A percentile compares a stretch with the other conserved stretches of the same genome.
Evolutionary conservation across 2,113 vertebrate species (phyloP).

Genomic region (Thalassarche chlororhynchos): DNA sequence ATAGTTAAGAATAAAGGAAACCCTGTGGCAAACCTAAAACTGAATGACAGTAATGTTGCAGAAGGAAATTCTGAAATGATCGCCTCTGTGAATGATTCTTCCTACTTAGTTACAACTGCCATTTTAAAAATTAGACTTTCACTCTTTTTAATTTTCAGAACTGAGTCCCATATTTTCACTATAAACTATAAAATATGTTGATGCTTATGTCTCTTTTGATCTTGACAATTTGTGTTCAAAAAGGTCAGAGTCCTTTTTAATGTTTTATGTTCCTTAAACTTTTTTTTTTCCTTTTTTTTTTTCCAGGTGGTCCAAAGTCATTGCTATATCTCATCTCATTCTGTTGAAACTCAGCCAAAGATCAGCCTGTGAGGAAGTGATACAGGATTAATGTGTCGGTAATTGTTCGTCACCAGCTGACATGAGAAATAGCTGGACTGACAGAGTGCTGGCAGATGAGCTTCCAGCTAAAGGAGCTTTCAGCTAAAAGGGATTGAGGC

Average conservation of each 20-base stretch:
- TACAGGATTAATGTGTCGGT: constrained; percentile 56
- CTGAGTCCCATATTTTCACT: not conserved
- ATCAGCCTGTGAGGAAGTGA: constrained; percentile 19
- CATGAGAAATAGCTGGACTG: constrained; percentile 48
- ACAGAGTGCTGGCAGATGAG: constrained; percentile 3
- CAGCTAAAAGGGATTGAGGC: constrained; percentile 37
- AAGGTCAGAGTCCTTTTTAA: not conserved
- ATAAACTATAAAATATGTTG: not conserved
- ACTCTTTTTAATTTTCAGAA: not conserved
- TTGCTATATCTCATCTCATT: not conserved
- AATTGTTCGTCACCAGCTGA: constrained; percentile 54
- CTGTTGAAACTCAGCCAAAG: constrained; percentile 33
- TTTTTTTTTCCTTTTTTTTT: not conserved
- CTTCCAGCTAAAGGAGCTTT: constrained; percentile 48
- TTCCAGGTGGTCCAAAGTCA: not conserved
- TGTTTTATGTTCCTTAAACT: not conserved
- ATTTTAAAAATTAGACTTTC: not conserved
- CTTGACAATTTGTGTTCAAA: not conserved
- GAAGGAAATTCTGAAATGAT: not conserved
- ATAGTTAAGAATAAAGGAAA: not conserved
- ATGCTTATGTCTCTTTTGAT: not conserved
- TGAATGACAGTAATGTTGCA: not conserved
- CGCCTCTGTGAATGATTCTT: not conserved
- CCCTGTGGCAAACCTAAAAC: not conserved
- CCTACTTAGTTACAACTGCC: not conserved